Conservation (phyloP, 2,888 invertebrate genomes). For the Philereme vetulata region DNA sequence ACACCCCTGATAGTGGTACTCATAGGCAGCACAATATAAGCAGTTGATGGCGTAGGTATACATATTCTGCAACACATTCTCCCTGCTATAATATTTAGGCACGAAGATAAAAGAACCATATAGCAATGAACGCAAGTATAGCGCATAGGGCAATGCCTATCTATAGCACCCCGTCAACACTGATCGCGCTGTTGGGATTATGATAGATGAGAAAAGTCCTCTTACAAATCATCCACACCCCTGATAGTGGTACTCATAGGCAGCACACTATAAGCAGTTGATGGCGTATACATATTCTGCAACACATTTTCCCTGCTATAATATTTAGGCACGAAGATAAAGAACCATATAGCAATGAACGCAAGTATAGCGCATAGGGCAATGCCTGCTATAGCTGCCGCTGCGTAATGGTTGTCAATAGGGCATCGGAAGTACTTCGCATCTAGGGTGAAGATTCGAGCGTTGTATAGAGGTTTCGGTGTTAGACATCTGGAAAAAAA, state of each 20-base stretch:
- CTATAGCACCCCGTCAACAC: constrained; percentile 39
- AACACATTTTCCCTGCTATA: constrained; percentile 49
- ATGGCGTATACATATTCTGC: constrained; percentile 47
- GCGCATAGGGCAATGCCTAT: constrained; percentile 52
- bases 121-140: constrained; percentile 51
- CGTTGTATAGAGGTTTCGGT: constrained; percentile 68
- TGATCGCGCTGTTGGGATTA: too few relatives aligned
- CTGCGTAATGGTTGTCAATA: constrained; percentile 42
- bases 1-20: constrained; percentile 22
- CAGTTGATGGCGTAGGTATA: constrained; percentile 49
- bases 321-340: constrained; percentile 57
- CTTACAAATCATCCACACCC: constrained; percentile 18
- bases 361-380: constrained; percentile 54
- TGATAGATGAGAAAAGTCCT: not conserved
- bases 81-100: constrained; percentile 52
- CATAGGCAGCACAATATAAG: constrained; percentile 61
- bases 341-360: constrained; percentile 64
- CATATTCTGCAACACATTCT: constrained; percentile 47
- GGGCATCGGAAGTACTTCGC: constrained; percentile 71
- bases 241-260: constrained; percentile 46
- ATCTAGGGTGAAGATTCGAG: constrained; percentile 71
- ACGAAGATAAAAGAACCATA: constrained; percentile 69
- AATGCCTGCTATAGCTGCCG: constrained; percentile 51
- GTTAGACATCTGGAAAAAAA: constrained; percentile 74
- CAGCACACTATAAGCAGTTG: constrained; percentile 57